Evolutionary conservation across 2,797 vertebrate genomes (phyloP), one percentile per base, ranked within the genome.

Genomic region (Lophius americanus): DNA sequence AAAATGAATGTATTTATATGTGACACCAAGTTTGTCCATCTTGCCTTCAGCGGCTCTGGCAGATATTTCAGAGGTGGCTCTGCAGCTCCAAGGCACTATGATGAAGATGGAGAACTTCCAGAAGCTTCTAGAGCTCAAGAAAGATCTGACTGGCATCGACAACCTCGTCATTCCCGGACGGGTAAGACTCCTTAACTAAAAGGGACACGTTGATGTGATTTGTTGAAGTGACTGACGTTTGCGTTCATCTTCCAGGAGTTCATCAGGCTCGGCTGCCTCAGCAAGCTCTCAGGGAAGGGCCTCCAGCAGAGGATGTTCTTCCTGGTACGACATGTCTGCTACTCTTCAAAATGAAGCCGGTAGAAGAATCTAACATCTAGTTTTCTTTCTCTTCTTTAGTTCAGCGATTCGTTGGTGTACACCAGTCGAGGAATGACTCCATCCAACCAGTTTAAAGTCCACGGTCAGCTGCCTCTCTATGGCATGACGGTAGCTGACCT

Each of bases 51-150:
- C 98, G 64, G 96, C 96, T 14, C 84, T 99, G 86, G 97, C 96
- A 0, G 96, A 97, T 80, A 94, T 98, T 83, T 95, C 96, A 0
- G 98, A 99, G 89, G 92, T 97, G 94, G 96, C 94, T 71, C 93
- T 94, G 35, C 96, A 96, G 82, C 94, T 98, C 49, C 96, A 98
- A 0, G 93, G 95, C 46, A 92, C 92, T 56, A 97, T 99, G 96
- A 95, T 98, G 91, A 98, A 98, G 93, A 98, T 97, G 93, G 98
- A 99, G 91, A 99, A 99, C 82, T 97, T 97, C 89, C 97, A 98
- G 92, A 98, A 98, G 82, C 94, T 99, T 6, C 93, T 97, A 2
- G 97, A 99, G 85, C 94, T 99, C 78, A 97, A 94, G 91, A 99
- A 98, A 79, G 98, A 99, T 75, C 89, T 99, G 89, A 95, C 95